Percentiles rank a stretch among this genome's conserved stretches.
phyloP scores from a whole-genome alignment of 2,797 vertebrate species.

The Sandelia bainsii region DNA sequence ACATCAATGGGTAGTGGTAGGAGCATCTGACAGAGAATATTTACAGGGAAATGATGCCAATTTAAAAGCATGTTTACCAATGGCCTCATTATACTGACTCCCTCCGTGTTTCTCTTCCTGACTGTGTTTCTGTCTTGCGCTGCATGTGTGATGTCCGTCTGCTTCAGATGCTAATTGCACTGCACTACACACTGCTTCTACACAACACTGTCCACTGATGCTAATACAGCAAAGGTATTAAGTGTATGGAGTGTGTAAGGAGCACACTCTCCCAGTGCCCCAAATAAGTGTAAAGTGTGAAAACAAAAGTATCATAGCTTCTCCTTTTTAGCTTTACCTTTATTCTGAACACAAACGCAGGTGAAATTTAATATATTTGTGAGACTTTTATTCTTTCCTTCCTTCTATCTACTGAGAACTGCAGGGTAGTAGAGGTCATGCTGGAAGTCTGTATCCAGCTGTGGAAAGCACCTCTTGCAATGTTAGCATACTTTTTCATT shows the following conservation, averaged over 20 bases:
- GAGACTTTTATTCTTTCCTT: constrained; percentile 1
- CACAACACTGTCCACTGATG: constrained; percentile 25
- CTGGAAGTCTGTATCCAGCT: background rate
- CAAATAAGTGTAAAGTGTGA: background rate
- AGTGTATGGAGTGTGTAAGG: too few relatives aligned
- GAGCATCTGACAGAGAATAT: constrained; percentile 22
- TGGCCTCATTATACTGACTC: background rate
- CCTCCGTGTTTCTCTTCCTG: constrained; percentile 10
- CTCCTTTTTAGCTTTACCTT: constrained; percentile 1
- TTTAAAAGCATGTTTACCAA: constrained; percentile 11
- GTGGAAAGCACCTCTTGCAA: background rate
- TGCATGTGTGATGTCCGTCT: constrained; percentile 18
- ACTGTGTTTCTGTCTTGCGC: background rate
- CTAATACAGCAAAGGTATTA: constrained; percentile 7
- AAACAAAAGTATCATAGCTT: background rate
- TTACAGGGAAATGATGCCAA: constrained; percentile 14
- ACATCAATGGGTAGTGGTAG: background rate
- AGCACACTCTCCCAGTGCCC: too few relatives aligned
- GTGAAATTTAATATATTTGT: constrained; percentile 9
- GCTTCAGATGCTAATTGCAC: constrained; percentile 27
- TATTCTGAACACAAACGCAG: background rate
- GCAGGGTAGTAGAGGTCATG: constrained; percentile 6
- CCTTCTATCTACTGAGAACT: too few relatives aligned
- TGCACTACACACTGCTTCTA: constrained; percentile 3
- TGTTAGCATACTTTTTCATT: too few relatives aligned